phyloP scores from a whole-genome alignment of 2,113 vertebrate genomes.

The Pholis gunnellus region DNA sequence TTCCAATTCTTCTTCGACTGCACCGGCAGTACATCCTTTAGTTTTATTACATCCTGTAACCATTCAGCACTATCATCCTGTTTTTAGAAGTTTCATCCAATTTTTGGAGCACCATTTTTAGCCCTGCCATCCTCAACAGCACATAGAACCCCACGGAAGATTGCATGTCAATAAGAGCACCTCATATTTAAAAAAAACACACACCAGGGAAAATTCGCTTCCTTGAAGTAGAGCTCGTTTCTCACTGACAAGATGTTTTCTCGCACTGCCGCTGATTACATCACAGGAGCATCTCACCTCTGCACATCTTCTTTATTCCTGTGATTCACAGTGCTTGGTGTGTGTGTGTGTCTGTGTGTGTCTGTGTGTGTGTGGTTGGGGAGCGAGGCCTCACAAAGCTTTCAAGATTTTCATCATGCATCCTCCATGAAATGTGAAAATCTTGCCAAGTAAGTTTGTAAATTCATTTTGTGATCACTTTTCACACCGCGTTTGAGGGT shows the following conservation, averaged over 20 bases:
- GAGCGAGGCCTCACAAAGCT: constrained; percentile 8
- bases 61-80: too few relatives aligned
- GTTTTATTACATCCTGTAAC: too few relatives aligned
- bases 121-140: background rate
- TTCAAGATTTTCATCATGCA: constrained; percentile 5
- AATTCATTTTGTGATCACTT: constrained; percentile 43
- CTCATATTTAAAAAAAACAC: constrained; percentile 27
- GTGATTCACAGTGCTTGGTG: constrained; percentile 5
- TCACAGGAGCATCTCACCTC: constrained; percentile 23
- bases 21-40: too few relatives aligned
- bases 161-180: constrained; percentile 6
- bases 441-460: constrained; percentile 37
- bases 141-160: background rate
- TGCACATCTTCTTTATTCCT: constrained; percentile 12
- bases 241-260: constrained; percentile 31
- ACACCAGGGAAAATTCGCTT: constrained; percentile 15
- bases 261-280: constrained; percentile 34
- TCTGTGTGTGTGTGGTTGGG: background rate
- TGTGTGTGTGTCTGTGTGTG: background rate
- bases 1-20: too few relatives aligned
- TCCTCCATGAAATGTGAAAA: constrained; percentile 42
- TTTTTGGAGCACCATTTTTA: too few relatives aligned
- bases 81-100: too few relatives aligned
- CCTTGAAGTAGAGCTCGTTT: constrained; percentile 2
- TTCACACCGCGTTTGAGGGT: constrained; percentile 17